Evolutionary conservation across 2,888 invertebrate genomes (phyloP).

Genomic region (Pollenia labialis): DNA sequence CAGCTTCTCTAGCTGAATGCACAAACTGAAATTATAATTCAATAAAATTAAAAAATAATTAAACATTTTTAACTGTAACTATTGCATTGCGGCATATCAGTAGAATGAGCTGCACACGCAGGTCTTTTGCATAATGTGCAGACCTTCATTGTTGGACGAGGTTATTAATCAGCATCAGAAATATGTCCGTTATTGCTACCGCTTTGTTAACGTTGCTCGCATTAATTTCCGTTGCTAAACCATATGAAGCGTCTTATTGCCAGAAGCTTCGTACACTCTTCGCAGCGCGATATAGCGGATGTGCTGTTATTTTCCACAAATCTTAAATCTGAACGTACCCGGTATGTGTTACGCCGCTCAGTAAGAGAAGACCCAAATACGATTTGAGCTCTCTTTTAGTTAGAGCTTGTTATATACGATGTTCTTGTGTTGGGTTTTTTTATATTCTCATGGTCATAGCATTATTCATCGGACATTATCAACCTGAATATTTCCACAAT

Average conservation of each 20-base stretch:
- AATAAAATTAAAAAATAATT: too few relatives aligned
- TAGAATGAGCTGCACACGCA: slow-evolving; percentile 28
- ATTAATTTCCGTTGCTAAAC: slow-evolving; percentile 52
- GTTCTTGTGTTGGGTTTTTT: slow-evolving; percentile 31
- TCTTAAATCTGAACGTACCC: slow-evolving; percentile 36
- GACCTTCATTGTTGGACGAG: slow-evolving; percentile 37
- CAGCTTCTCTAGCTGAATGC: too few relatives aligned
- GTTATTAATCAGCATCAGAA: slow-evolving; percentile 42
- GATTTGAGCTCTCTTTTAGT: slow-evolving; percentile 46
- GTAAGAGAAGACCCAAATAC: slow-evolving; percentile 47
- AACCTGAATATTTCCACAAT: slow-evolving; percentile 38
- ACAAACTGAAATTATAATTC: too few relatives aligned
- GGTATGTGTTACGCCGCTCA: slow-evolving; percentile 45
- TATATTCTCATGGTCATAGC: slow-evolving; percentile 12
- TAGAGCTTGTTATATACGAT: slow-evolving; percentile 16
- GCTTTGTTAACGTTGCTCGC: slow-evolving; percentile 42
- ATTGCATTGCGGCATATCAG: too few relatives aligned
- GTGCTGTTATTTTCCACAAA: slow-evolving; percentile 59
- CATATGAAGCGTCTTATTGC: slow-evolving; percentile 55
- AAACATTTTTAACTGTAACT: too few relatives aligned
- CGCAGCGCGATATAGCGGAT: slow-evolving; percentile 57
- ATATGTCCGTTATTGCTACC: slow-evolving; percentile 14
- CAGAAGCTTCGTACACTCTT: slow-evolving; percentile 49
- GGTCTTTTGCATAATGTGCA: slow-evolving; percentile 52
- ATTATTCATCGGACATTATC: slow-evolving; percentile 53